phyloP scores from a whole-genome alignment of 64 coral and sea anemone species.

The Acropora yongei region DNA sequence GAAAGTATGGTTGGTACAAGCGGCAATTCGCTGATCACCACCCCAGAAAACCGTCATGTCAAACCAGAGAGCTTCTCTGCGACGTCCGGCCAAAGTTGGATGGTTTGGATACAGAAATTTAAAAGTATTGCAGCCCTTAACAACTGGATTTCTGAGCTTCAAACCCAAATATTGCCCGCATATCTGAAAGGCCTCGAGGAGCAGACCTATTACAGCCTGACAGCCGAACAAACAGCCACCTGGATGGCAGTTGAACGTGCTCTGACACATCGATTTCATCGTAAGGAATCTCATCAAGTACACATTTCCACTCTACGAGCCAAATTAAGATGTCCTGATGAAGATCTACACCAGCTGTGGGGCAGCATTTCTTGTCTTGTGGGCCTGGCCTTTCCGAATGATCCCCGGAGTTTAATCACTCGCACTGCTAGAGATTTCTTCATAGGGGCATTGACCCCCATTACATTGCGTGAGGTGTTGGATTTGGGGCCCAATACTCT shows the following conservation, averaged over 20 bases:
- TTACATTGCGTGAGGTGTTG: neutral
- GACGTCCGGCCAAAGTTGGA: no score
- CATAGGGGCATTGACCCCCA: neutral
- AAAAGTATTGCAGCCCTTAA: neutral
- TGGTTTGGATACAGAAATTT: neutral
- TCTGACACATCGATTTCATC: neutral
- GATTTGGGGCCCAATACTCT: neutral
- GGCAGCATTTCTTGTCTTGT: neutral
- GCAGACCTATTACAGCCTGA: neutral
- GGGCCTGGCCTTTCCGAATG: neutral
- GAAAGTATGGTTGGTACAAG: no score
- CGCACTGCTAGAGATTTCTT: neutral
- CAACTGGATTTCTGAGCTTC: neutral
- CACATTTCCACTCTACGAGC: neutral
- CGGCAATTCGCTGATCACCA: no score
- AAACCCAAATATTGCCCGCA: neutral
- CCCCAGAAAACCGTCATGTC: no score
- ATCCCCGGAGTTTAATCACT: neutral
- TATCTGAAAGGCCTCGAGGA: neutral
- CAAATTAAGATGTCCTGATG: neutral
- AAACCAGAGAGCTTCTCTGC: no score
- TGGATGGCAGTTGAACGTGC: neutral
- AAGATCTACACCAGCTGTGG: neutral
- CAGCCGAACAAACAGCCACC: neutral
- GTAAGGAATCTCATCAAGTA: neutral